These are phyloP conservation scores for Ectropis crepuscularia DNA, from an alignment of 2,888 invertebrate genomes.

Conservation along the genomic window DNA sequence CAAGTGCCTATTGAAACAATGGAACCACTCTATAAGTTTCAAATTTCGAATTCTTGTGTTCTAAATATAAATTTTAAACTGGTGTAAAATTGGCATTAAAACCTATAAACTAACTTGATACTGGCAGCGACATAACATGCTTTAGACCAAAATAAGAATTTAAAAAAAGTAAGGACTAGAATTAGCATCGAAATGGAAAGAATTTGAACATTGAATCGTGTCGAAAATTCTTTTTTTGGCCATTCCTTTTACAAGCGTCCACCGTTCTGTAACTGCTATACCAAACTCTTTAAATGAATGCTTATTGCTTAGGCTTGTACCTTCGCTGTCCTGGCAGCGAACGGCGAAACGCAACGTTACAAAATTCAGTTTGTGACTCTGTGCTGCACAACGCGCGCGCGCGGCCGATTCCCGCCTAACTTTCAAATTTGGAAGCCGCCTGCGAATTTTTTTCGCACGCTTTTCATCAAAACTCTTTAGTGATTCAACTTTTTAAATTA, in stretches of 20 bases:
- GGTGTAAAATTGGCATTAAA: too few species aligned
- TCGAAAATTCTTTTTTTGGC: slow-evolving; percentile 7
- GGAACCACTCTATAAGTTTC: too few species aligned
- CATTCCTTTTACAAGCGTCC: not conserved
- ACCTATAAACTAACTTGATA: too few species aligned
- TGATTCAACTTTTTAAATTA: slow-evolving; percentile 46
- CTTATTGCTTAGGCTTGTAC: slow-evolving; percentile 57
- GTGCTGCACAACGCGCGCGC: slow-evolving; percentile 78
- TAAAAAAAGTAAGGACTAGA: too few species aligned
- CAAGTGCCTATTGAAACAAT: too few species aligned
- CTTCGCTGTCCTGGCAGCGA: slow-evolving; percentile 70
- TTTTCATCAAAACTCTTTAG: slow-evolving; percentile 34
- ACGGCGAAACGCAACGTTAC: slow-evolving; percentile 67
- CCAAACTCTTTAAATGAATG: slow-evolving; percentile 39
- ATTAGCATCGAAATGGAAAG: too few species aligned
- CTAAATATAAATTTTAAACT: too few species aligned
- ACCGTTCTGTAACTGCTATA: slow-evolving; percentile 33
- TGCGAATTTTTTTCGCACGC: slow-evolving; percentile 48
- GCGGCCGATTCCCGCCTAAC: slow-evolving; percentile 75
- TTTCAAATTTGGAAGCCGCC: slow-evolving; percentile 71
- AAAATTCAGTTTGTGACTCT: slow-evolving; percentile 72
- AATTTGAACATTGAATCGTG: too few species aligned
- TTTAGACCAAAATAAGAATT: too few species aligned
- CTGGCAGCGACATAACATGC: too few species aligned
- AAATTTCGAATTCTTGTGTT: too few species aligned